These are phyloP conservation scores for Diarsia mendica DNA, from an alignment of 2,888 invertebrate genomes.

Conservation along the genomic window DNA sequence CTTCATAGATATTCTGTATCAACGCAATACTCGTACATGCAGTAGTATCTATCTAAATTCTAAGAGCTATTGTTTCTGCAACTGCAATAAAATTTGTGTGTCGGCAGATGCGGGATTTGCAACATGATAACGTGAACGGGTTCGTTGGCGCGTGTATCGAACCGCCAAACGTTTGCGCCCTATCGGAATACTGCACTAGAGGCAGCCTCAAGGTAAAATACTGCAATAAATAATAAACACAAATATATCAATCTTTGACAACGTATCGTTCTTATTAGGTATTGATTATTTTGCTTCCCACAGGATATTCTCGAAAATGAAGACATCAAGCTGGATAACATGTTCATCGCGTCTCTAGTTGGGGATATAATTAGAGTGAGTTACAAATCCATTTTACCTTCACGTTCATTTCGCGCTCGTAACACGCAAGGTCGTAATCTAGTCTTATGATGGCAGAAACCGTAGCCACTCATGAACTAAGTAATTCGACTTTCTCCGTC, in stretches of 20 bases:
- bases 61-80: constrained; percentile 43
- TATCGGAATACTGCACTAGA: constrained; percentile 96
- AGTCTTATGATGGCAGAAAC: neutral
- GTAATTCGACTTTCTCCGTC: neutral
- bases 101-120: constrained; percentile 95
- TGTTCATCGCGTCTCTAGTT: constrained; percentile 98
- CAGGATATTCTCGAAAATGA: constrained; percentile 98
- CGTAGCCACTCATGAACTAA: neutral
- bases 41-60: constrained; percentile 32
- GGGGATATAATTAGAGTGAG: constrained; percentile 98
- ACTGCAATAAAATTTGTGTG: constrained; percentile 58
- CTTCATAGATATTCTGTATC: constrained; percentile 46
- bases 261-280: neutral
- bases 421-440: constrained; percentile 3
- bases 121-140: constrained; percentile 97
- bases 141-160: constrained; percentile 98
- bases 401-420: neutral
- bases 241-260: constrained; percentile 15
- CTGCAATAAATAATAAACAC: constrained; percentile 1
- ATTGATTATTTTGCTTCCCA: constrained; percentile 41
- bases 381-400: constrained; percentile 54
- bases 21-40: constrained; percentile 38
- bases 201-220: constrained; percentile 95
- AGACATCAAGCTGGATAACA: constrained; percentile 98
- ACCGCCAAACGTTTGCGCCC: constrained; percentile 96